A percentile compares a stretch with the other conserved stretches of the same genome.
Evolutionary conservation across 2,888 invertebrate genomes (phyloP).

Genomic region (Coelinius sp.): DNA sequence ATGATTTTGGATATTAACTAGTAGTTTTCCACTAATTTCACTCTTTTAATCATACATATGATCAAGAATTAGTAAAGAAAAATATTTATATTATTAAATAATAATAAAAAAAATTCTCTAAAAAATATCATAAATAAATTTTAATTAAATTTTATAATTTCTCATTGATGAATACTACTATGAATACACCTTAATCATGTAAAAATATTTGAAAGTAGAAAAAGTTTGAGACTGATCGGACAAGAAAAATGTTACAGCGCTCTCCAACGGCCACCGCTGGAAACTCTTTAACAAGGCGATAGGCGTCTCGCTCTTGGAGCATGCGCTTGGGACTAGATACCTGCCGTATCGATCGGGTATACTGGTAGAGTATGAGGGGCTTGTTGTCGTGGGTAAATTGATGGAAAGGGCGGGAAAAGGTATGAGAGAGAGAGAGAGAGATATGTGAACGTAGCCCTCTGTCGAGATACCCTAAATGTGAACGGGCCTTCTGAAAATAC

Average conservation of each 20-base stretch:
- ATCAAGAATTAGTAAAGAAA: too few species aligned
- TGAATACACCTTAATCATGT: neutral
- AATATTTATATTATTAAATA: too few species aligned
- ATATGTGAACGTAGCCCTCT: slow-evolving; percentile 43
- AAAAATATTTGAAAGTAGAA: slow-evolving; percentile 22
- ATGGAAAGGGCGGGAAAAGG: slow-evolving; percentile 38
- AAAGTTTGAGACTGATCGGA: slow-evolving; percentile 36
- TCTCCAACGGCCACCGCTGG: slow-evolving; percentile 52
- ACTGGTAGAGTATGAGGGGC: too few species aligned
- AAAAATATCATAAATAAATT: too few species aligned
- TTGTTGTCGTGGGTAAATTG: slow-evolving; percentile 33
- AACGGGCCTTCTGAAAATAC: slow-evolving; percentile 50
- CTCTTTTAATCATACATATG: too few species aligned
- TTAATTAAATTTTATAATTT: neutral
- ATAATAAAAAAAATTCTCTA: too few species aligned
- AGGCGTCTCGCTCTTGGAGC: slow-evolving; percentile 48
- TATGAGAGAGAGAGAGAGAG: slow-evolving; percentile 14
- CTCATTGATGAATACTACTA: neutral
- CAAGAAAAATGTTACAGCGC: slow-evolving; percentile 55
- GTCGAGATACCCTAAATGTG: slow-evolving; percentile 51
- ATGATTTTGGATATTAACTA: neutral
- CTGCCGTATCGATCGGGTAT: slow-evolving; percentile 68
- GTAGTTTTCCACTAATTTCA: too few species aligned
- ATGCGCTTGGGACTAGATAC: slow-evolving; percentile 67
- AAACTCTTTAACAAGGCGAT: slow-evolving; percentile 49